Base-by-base conservation (phyloP, 2,113 vertebrate species). In the Misgurnus anguillicaudatus region DNA sequence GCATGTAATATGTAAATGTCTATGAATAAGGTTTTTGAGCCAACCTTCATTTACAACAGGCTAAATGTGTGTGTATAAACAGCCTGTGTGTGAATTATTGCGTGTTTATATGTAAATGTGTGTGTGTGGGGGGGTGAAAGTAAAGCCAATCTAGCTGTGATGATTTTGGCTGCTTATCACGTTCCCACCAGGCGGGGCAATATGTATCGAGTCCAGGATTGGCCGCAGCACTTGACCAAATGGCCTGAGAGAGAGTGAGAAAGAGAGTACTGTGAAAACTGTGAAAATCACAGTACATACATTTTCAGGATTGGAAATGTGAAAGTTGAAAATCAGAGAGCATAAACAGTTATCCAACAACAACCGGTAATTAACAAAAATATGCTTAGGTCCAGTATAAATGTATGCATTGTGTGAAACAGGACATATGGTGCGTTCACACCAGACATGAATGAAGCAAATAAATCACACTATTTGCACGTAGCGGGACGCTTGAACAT, bases 161-260 rank as follows among this genome's bases (percentile, higher is more conserved):
- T 93, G 91, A 2, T 93, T 94, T 67, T 95, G 94, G 82, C 95
- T 94, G 87, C 94, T 96, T 88, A 99, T 93, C 62, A 93, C 90
- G 81, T 93, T 97, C 62, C 96, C 96, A 86, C 95, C 97, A 0
- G 95, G 94, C 70, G 96, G 96, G 77, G 97, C 95, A 87, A 98
- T 98, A 88, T 95, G 96, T 87, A 96, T 95, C 51, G 95, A 95
- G 92, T 97, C 95, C 88, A 98, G 92, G 66, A 98, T 90, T 57
- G 96, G 97, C 76, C 95, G 93, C 84, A 99, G 91, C 11, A 96
- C 95, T 89, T 99, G 97, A 87, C 97, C 97, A 62, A 99, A 98
- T 11, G 97, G 96, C 89, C 97, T 99, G 90, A 64, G n/a, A 67
- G 16, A 71, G 8, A 67, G 36, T 79, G 21, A 77, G 21, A 47